Percentiles rank a stretch among this genome's conserved stretches.
phyloP scores from a whole-genome alignment of 2,888 invertebrate genomes.

The Stratiomys singularior region DNA sequence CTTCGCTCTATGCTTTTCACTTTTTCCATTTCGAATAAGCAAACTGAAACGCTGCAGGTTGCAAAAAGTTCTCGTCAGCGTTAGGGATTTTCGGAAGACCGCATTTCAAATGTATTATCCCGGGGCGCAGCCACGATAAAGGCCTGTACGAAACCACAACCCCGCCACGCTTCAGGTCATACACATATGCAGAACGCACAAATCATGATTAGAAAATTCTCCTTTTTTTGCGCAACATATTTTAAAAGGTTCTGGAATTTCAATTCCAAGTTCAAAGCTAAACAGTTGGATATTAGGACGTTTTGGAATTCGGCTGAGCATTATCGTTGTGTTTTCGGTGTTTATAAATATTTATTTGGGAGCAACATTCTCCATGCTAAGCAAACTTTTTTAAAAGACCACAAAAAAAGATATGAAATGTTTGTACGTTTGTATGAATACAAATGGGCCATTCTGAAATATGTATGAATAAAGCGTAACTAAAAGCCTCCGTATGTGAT shows the following conservation, averaged over 20 bases:
- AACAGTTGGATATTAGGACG: neutral
- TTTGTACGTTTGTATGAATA: neutral
- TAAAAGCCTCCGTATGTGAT: neutral
- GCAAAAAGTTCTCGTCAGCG: too few species aligned
- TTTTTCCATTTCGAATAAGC: too few species aligned
- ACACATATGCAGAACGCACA: neutral
- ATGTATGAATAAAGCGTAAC: neutral
- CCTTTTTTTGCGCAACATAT: neutral
- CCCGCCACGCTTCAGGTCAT: too few species aligned
- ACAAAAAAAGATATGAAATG: neutral
- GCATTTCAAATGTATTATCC: too few species aligned
- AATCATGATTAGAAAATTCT: neutral
- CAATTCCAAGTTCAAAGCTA: neutral
- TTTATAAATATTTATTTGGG: slow-evolving; percentile 4
- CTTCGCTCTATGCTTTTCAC: too few species aligned
- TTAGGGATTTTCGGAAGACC: too few species aligned
- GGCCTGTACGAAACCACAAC: neutral
- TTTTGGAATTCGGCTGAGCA: neutral
- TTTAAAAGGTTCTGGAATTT: neutral
- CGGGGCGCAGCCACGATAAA: neutral
- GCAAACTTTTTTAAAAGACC: neutral
- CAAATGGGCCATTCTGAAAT: neutral
- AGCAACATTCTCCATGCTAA: neutral
- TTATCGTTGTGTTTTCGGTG: neutral
- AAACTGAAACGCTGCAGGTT: too few species aligned